These are phyloP conservation scores for Campoplex capitator DNA, from an alignment of 2,888 invertebrate genomes.

Conservation along the genomic window DNA sequence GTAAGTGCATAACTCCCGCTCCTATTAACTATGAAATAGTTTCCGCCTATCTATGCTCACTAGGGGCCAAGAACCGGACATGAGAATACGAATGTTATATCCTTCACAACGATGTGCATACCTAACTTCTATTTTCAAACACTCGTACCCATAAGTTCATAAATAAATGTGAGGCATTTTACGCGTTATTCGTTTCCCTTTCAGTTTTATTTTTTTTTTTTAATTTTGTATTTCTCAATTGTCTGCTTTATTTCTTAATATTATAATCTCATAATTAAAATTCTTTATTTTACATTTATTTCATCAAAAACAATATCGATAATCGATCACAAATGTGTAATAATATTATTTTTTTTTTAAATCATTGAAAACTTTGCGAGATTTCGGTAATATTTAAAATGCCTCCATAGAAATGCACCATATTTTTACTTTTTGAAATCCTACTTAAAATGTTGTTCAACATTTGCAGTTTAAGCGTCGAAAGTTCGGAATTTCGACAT, in stretches of 20 bases:
- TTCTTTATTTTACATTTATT: no score
- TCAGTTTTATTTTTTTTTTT: not conserved
- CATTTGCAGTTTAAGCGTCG: not conserved
- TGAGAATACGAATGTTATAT: conserved; percentile 39
- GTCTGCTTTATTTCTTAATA: no score
- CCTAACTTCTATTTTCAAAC: conserved; percentile 26
- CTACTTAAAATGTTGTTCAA: not conserved
- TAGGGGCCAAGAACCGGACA: conserved; percentile 39
- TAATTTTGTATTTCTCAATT: no score
- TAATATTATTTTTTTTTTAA: no score
- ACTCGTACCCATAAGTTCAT: not conserved
- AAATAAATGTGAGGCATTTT: not conserved
- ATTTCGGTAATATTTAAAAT: not conserved
- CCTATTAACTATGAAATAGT: conserved; percentile 79
- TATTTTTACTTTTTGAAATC: not conserved
- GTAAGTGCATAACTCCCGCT: conserved; percentile 77
- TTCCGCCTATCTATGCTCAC: conserved; percentile 75
- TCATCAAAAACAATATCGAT: no score
- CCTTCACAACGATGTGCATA: conserved; percentile 35
- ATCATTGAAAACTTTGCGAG: no score
- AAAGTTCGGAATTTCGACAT: not conserved
- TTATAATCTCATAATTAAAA: no score
- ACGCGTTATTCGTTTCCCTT: not conserved
- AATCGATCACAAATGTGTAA: no score
- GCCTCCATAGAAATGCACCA: not conserved